phyloP scores from a whole-genome alignment of 2,797 vertebrate species.

The Rhinogobio ventralis region DNA sequence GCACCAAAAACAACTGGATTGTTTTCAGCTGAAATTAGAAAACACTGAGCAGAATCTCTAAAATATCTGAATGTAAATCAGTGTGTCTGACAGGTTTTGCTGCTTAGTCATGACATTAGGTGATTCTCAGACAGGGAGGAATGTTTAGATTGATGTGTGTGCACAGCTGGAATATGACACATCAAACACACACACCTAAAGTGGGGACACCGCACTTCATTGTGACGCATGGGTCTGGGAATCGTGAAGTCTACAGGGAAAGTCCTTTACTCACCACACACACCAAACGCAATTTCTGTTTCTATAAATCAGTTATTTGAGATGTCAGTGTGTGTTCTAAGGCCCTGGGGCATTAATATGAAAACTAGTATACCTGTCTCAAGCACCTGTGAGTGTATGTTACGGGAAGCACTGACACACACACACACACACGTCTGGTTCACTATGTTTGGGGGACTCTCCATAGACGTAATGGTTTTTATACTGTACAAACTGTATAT shows the following conservation, averaged over 20 bases:
- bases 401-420: constrained; percentile 40
- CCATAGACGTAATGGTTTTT: too few relatives aligned
- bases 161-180: constrained; percentile 52
- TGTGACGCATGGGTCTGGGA: constrained; percentile 57
- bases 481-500: too few relatives aligned
- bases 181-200: constrained; percentile 45
- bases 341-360: constrained; percentile 26
- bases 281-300: constrained; percentile 17
- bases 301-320: constrained; percentile 41
- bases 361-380: constrained; percentile 34
- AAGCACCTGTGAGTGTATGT: constrained; percentile 21
- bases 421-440: background rate
- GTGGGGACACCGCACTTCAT: constrained; percentile 43
- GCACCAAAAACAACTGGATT: background rate
- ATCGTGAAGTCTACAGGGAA: constrained; percentile 45
- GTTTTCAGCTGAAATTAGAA: background rate
- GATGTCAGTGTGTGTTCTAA: constrained; percentile 19
- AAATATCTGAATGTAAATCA: constrained; percentile 7
- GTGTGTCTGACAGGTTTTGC: background rate
- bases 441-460: too few relatives aligned
- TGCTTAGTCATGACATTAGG: constrained; percentile 43
- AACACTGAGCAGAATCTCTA: background rate
- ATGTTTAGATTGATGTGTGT: constrained; percentile 39
- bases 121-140: constrained; percentile 44
- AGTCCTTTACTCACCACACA: constrained; percentile 51